A percentile compares a stretch with the other conserved stretches of the same genome.
Evolutionary conservation across 2,113 vertebrate species (phyloP).

Genomic region (Equus przewalskii): DNA sequence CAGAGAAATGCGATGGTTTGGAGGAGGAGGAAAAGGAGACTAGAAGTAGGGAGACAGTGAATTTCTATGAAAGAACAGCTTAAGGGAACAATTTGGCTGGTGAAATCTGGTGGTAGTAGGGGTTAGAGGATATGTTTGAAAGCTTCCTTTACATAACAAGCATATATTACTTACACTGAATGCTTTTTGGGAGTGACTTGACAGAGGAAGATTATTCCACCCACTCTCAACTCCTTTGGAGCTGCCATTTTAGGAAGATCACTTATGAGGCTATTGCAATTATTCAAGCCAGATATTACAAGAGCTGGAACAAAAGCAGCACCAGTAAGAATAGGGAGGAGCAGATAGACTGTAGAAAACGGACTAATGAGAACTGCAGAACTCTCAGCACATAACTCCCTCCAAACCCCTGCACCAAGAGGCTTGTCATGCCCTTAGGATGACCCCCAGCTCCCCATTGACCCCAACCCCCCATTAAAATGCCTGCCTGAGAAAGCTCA

Average conservation of each 20-base stretch:
- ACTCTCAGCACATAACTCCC: neutral
- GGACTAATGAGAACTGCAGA: neutral
- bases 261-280: neutral
- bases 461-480: neutral
- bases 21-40: neutral
- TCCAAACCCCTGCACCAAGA: neutral
- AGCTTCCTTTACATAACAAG: conserved; percentile 13
- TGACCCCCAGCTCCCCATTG: neutral
- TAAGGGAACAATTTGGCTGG: neutral
- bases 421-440: neutral
- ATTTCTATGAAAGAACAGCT: conserved; percentile 27
- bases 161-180: neutral
- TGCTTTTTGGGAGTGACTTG: neutral
- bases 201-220: neutral
- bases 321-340: neutral
- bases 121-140: neutral
- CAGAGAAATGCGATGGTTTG: neutral
- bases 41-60: neutral
- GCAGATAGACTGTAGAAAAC: neutral
- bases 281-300: neutral
- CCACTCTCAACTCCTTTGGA: neutral
- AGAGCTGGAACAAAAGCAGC: conserved; percentile 22
- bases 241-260: neutral
- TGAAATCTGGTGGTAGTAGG: neutral
- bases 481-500: neutral